Evolutionary conservation across 2,113 vertebrate species (phyloP).

Genomic region (Echinops telfairi): DNA sequence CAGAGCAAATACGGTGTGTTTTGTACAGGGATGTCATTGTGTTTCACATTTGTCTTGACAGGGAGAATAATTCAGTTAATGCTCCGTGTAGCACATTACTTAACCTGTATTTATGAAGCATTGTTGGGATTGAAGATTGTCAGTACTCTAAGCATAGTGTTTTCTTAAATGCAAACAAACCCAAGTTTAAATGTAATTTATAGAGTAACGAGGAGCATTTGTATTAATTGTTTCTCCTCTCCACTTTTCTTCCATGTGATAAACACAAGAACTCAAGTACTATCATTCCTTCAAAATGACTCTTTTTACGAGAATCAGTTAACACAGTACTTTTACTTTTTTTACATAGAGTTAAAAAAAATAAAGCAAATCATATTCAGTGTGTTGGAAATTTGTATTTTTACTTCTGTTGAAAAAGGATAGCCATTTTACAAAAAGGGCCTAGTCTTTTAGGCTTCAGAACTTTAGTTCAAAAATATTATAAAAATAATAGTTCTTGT

Average conservation of each 20-base stretch:
- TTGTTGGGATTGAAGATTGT: conserved; percentile 60
- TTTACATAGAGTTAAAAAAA: conserved; percentile 62
- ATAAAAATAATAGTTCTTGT: not conserved
- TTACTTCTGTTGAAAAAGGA: conserved; percentile 72
- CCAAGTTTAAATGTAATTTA: conserved; percentile 54
- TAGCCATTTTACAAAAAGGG: conserved; percentile 51
- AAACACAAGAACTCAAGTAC: conserved; percentile 47
- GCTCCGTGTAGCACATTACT: conserved; percentile 53
- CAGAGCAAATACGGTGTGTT: conserved; percentile 33
- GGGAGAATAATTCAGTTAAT: conserved; percentile 61
- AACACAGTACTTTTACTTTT: conserved; percentile 51
- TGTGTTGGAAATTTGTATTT: conserved; percentile 82
- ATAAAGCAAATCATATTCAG: conserved; percentile 74
- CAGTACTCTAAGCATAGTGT: conserved; percentile 64
- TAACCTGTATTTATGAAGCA: conserved; percentile 61
- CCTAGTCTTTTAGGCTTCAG: not conserved
- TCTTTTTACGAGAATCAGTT: conserved; percentile 58
- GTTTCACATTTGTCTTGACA: conserved; percentile 15
- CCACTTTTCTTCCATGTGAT: conserved; percentile 69
- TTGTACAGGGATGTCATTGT: conserved; percentile 54
- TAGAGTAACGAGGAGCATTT: conserved; percentile 70
- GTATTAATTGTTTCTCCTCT: conserved; percentile 70
- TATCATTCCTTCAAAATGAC: conserved; percentile 52
- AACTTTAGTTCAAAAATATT: not conserved
- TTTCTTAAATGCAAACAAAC: conserved; percentile 38